phyloP scores from a whole-genome alignment of 2,113 vertebrate genomes.

The Enhydra lutris region DNA sequence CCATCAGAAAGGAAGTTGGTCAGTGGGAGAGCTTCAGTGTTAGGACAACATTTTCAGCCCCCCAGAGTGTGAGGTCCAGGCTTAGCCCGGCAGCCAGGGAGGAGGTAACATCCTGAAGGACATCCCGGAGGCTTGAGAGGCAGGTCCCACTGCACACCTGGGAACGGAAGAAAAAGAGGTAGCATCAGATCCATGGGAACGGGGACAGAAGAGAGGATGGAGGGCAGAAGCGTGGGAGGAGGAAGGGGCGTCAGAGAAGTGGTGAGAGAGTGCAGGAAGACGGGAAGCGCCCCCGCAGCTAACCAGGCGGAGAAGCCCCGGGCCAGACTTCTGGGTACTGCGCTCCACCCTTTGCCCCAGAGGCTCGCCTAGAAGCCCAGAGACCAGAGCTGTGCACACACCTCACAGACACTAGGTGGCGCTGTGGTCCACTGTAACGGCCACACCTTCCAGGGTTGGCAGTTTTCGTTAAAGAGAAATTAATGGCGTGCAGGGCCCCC shows the following conservation, averaged over 20 bases:
- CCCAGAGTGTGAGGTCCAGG: not conserved
- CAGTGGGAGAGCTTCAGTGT: too few relatives aligned
- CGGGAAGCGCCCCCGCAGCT: not conserved
- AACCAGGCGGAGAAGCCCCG: accelerated
- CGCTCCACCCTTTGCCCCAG: accelerated
- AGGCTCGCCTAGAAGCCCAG: accelerated
- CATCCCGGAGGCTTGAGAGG: not conserved
- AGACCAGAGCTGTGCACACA: not conserved
- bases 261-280: not conserved
- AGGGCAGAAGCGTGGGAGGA: not conserved
- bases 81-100: not conserved
- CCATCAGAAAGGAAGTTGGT: not conserved
- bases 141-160: not conserved
- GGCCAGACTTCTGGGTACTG: accelerated
- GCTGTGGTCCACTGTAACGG: not conserved
- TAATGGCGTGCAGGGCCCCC: not conserved
- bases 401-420: not conserved
- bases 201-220: not conserved
- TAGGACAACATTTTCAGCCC: not conserved
- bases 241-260: not conserved
- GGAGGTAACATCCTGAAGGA: not conserved
- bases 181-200: not conserved
- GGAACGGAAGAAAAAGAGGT: not conserved
- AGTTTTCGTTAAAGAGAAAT: not conserved
- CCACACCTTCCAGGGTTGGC: too few relatives aligned